Evolutionary conservation across 1,140 invertebrate genomes (phyloP), one percentile per base, ranked within the genome.

Genomic region (Nasonia vitripennis): DNA sequence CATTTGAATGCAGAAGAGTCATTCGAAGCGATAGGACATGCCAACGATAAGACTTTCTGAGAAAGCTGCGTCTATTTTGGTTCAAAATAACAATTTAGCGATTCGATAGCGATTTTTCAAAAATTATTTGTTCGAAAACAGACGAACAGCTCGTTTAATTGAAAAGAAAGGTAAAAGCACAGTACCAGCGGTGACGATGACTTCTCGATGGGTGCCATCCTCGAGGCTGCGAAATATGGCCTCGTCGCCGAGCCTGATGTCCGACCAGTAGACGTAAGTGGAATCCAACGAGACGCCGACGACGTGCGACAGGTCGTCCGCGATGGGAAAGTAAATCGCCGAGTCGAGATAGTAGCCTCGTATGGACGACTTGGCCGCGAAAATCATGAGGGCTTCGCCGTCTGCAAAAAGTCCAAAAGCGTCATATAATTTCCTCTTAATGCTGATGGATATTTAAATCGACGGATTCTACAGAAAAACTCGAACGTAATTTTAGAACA

Each of bases 231-330:
- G 93, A 67, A 95, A 93, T 80, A 97, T 96, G 27, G 94, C 93
- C 89, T 97, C 96, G 6, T 95, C 94, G 11, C 95, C 95, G 31
- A 95, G 88, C 2, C 94, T 92, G 14, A 96, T 94, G 86, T 96
- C 95, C 1, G 96, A 95, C 96, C 96, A 97, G 88, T 96, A 97
- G n/a, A 97, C 89, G 84, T 95, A 92, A 1, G 90, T 90, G 0
- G 95, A 95, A 88, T 97, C 96, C 85, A 94, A 95, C 9, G 95
- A 93, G 0, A 98, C 94, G 1, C 95, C 96, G 14, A 96, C 94
- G 1, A 95, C 95, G 89, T 96, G 94, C 55, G 92, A 93, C 73
- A 95, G 87, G 87, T 94, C 93, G 14, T 86, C 89, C 0, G 93
- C 93, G 5, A 95, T 88, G 1, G 91, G 87, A 86, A 92, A 94